phyloP scores from a whole-genome alignment of 92 coral and sea anemone species.

The Pocillopora grandis region DNA sequence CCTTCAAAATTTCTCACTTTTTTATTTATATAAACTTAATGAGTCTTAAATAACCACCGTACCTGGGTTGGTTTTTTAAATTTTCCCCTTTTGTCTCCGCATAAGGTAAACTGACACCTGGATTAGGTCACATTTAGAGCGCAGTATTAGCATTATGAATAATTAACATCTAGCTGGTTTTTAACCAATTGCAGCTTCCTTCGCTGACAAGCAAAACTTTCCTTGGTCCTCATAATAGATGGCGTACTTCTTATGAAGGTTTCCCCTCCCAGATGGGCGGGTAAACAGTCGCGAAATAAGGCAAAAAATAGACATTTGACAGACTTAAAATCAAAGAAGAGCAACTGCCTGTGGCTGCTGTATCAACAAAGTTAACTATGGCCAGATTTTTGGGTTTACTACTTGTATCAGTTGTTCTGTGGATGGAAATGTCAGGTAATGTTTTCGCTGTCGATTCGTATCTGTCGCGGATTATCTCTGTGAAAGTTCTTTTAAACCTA shows the following conservation, averaged over 20 bases:
- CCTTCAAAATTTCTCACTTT: too few relatives aligned
- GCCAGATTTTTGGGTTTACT: conserved; percentile 2
- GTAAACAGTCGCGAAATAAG: conserved; percentile 7
- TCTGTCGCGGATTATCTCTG: neutral
- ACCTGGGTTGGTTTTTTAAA: too few relatives aligned
- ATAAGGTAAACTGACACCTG: conserved; percentile 1
- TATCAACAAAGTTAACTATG: neutral
- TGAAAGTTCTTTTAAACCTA: neutral
- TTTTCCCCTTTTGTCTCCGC: neutral
- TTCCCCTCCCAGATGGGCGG: conserved; percentile 23
- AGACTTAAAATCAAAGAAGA: neutral
- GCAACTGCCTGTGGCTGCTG: neutral
- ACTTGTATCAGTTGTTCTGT: neutral
- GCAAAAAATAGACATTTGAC: conserved; percentile 2
- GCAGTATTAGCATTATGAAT: conserved; percentile 20
- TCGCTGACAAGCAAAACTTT: conserved; percentile 14
- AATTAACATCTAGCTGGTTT: conserved; percentile 13
- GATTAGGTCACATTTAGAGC: conserved; percentile 38
- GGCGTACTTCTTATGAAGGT: conserved; percentile 14
- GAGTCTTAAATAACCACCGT: too few relatives aligned
- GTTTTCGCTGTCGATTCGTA: neutral
- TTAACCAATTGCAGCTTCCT: conserved; percentile 25
- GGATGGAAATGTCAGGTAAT: conserved; percentile 27
- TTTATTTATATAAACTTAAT: too few relatives aligned
- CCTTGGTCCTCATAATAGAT: conserved; percentile 8